Base-by-base conservation (phyloP, 1,140 invertebrate species). In the Agrypnia vestita region DNA sequence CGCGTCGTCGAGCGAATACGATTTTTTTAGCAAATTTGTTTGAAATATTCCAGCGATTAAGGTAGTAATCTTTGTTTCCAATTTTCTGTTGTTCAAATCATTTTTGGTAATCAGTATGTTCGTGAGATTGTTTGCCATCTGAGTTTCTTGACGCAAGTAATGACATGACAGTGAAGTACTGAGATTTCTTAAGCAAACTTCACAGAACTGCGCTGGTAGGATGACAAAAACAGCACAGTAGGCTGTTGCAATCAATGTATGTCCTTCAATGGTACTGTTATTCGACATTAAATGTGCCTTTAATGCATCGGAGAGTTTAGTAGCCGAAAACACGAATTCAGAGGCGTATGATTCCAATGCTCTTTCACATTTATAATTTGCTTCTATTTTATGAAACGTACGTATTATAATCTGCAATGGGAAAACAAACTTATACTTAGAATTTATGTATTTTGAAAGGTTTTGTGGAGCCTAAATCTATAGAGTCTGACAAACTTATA, bases 41-140 rank as follows among this genome's bases (percentile, higher is more conserved):
- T 90, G 87, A 80, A 88, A 89, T 43, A 90, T 74, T 71, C 89
- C 88, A 85, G 88, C 88, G 80, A 87, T 87, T 17, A 88, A 72
- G 35, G 85, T 85, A 7, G 73, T 51, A 46, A 75, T 75, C n/a
- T 11, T 64, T 4, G 61, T 25, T 53, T 77, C 61, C 47, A 7
- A 35, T 67, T 51, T 77, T 13, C 62, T 64, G 9, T 62, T 46
- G 9, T 77, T 44, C 12, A 47, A 17, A 43, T 10, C 51, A 4
- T 77, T 19, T n/a, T 25, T 15, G 7, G 43, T 55, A 8, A 56
- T 44, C 12, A 74, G n/a, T n/a, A 25, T 56, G 35, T 55, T 55
- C 8, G 53, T 55, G 35, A 74, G 35, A 15, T 74, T 55, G 53
- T 74, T 74, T 74, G 55, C 71, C 25, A 74, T 59, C 10, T 51